Evolutionary conservation across 1,140 invertebrate genomes (phyloP), one percentile per base, ranked within the genome.

Genomic region (Orius laevigatus): DNA sequence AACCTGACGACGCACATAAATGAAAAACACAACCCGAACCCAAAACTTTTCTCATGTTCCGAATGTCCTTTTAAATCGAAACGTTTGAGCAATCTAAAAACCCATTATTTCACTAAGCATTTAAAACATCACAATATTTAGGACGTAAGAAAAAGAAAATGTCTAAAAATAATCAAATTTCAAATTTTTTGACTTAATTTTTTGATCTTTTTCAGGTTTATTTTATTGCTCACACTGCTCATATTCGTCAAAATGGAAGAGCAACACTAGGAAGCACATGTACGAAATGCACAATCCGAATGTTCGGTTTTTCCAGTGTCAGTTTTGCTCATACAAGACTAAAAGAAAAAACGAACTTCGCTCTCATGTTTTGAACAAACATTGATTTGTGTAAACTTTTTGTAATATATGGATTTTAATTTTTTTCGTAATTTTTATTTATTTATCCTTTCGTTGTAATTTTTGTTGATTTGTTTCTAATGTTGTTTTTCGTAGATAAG

Each of bases 1-100:
- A 45, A 45, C 25, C 4, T 45, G 8, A 45, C 19, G 43, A 45
- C 25, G 25, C 43, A 45, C 43, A 33, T 45, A 8, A 45, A 45
- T n/a, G 43, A 45, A 16, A 45, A 45, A 12, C 43, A 45, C 20
- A 45, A 45, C 20, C 43, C 43, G 19, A 16, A 16, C 18, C 12
- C 18, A 14, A 45, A 25, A 12, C 32, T 31, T 32, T 45, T 32
- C 15, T 31, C 9, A n/a, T 45, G 43, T 12, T 10, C 25, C 5
- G 19, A 45, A 9, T 45, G 43, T 12, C 19, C 10, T 31, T 45
- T 12, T 16, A 45, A 32, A 32, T 32, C 43, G 9, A 45, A 45
- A 45, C n/a, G 43, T 19, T 16, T 8, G 43, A 45, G 32, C 43
- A 31, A 45, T 5, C 25, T 45, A 2, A 45, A 32, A 32, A 32